These are phyloP conservation scores for Sylvietta virens DNA, from an alignment of 2,113 vertebrate genomes.

Conservation along the genomic window DNA sequence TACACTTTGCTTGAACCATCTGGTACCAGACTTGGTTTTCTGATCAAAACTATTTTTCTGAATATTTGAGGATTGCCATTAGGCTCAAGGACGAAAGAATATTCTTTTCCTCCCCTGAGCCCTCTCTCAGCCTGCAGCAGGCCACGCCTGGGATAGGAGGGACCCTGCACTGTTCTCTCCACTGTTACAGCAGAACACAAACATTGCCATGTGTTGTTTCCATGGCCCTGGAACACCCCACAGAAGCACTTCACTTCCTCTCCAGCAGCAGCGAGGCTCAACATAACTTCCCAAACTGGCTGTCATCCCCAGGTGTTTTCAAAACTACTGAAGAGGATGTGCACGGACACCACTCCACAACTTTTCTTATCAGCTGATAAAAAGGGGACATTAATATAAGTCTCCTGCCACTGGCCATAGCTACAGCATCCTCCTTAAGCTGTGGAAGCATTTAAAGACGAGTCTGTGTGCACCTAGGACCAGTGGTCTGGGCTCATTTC, in stretches of 20 bases:
- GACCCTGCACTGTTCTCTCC: neutral
- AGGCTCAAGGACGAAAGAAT: neutral
- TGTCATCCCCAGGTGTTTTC: neutral
- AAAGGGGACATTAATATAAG: neutral
- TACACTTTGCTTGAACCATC: neutral
- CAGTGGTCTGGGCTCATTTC: neutral
- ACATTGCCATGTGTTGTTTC: fast-evolving
- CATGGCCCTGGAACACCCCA: neutral
- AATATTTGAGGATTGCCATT: neutral
- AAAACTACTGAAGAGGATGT: neutral
- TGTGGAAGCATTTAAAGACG: neutral
- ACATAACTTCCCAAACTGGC: neutral
- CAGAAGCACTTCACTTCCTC: too few species aligned
- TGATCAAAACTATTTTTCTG: neutral
- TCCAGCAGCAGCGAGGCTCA: neutral
- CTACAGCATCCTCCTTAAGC: neutral
- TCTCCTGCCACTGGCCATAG: neutral
- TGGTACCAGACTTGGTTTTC: neutral
- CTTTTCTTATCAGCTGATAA: slow-evolving; percentile 8
- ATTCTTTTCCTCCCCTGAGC: neutral
- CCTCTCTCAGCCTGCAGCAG: neutral
- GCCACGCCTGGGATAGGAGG: fast-evolving
- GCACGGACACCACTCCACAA: neutral
- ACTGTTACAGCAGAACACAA: neutral
- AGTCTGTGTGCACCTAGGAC: neutral